Base-by-base conservation (phyloP, 2,888 invertebrate species). In the Pediacus dermestoides region DNA sequence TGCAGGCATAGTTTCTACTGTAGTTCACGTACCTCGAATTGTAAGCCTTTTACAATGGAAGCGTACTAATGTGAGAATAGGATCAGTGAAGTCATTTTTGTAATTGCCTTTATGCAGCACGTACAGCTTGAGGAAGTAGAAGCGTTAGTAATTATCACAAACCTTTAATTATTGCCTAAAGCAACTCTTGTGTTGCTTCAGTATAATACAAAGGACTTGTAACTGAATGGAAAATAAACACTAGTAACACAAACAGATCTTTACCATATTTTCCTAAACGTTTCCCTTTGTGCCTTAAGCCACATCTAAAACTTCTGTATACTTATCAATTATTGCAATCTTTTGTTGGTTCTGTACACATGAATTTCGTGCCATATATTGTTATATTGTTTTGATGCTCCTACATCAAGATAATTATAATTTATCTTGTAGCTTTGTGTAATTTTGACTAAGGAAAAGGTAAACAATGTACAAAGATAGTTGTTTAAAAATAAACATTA, bases 91-190 rank as follows among this genome's bases (percentile, higher is more conserved):
- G 39, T 39, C 43, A 54, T 56, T 54, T 56, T 53, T 51, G 43
- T 50, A 56, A 53, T 54, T 56, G 51, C 50, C 53, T 53, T 48
- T 52, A 46, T 53, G 47, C 46, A 46, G 48, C 50, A 49, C 52
- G 49, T 52, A 48, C 35, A 44, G 51, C 51, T 48, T 41, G 42
- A 46, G 52, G 46, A 52, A 50, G 48, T 44, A 42, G 46, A 50
- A 50, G 50, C 50, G 52, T 46, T 53, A 48, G 51, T 57, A 59
- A 60, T 61, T 58, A 58, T 60, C 55, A 46, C 54, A 52, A 60
- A 60, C 57, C 58, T 60, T 58, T 60, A 61, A 60, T 61, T 60
- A 60, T 57, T 51, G 58, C 61, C 53, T 14, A 18, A 34, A 49
- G 61, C 53, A 31, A 31, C 40, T 48, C 41, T 42, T 52, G 35